Percentiles rank a stretch among this genome's conserved stretches.
Conservation (phyloP, 2,888 invertebrate species). For the Sphaerophoria rueppellii region DNA sequence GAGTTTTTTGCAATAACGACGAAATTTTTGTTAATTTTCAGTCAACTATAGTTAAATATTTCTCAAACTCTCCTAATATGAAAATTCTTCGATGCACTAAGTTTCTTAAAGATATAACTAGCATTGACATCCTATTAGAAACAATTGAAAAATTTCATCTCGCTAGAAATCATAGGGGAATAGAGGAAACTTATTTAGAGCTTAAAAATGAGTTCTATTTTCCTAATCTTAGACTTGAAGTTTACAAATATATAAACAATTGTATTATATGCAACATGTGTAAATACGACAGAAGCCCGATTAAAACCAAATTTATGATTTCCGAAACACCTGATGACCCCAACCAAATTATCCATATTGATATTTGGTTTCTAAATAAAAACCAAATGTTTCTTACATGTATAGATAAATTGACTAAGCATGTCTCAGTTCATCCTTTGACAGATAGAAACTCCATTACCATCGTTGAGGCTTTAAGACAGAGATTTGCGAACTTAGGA, state of each 20-base stretch:
- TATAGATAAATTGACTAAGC: conserved; percentile 42
- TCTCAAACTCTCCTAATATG: conserved; percentile 27
- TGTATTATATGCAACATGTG: conserved; percentile 22
- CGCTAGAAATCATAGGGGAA: conserved; percentile 16
- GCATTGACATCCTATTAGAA: neutral
- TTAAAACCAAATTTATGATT: neutral
- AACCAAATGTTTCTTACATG: conserved; percentile 31
- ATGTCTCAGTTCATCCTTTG: conserved; percentile 17
- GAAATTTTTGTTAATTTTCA: conserved; percentile 8
- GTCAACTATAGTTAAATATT: conserved; percentile 13
- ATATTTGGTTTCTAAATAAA: conserved; percentile 4
- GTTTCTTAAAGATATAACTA: conserved; percentile 1
- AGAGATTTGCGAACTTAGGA: conserved; percentile 23
- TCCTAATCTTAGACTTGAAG: conserved; percentile 5
- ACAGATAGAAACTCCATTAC: conserved; percentile 37
- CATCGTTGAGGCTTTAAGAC: conserved; percentile 19
- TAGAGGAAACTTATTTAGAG: conserved; percentile 10
- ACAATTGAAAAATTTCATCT: conserved; percentile 6
- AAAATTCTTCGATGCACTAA: conserved; percentile 24
- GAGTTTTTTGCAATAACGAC: conserved; percentile 22
- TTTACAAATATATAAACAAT: conserved; percentile 20
- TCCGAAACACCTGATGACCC: neutral
- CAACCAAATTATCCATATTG: neutral
- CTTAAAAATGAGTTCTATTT: conserved; percentile 7
- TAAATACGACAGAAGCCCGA: neutral